Evolutionary conservation across 2,888 invertebrate species (phyloP), one percentile per base, ranked within the genome.

Genomic region (Dascillus cervinus): DNA sequence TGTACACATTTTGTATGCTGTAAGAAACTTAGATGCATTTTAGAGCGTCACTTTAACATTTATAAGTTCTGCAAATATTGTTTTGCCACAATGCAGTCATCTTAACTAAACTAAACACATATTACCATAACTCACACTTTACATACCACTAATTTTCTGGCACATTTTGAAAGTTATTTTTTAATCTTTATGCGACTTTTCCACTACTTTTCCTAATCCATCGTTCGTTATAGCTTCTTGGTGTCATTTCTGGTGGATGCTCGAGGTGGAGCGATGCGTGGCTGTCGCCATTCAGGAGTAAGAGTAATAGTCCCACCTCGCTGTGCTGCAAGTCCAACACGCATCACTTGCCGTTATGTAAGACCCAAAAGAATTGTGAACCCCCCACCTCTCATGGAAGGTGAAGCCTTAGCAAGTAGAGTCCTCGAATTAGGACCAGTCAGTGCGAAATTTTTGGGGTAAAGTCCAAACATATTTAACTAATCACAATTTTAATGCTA

Each of bases 231-330:
- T 63, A 91, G 89, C 56, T 98, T 98, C 74, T 75, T 99, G 66
- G 97, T 98, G 53, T 97, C 96, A 47, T 99, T 98, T 70, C 81
- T 99, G 73, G 98, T 98, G 49, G 98, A 99, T 62, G 98, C 98
- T 0, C 80, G 97, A 9, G 98, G 98, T 11, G 98, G 97, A 4
- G 94, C 97, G 11, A 97, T 98, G 97, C 80, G 94, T 47, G 97
- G 97, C 10, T 97, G 96, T 64, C 82, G 98, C 3, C 95, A 98
- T 59, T 94, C 94, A 13, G 97, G 98, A 1, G 91, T 98, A 4
- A 76, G 96, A 21, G 83, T 98, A 44, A 91, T 98, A 52, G 90
- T 98, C 22, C 98, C 98, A 10, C 95, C 97, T 0, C 81, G 90
- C 43, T 88, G 94, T 47, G 97, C 96, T 39, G 77, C 89, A 1